A percentile compares a stretch with the other conserved stretches of the same genome.
Evolutionary conservation across 2,888 invertebrate species (phyloP).

Genomic region (Camponotus fellah): DNA sequence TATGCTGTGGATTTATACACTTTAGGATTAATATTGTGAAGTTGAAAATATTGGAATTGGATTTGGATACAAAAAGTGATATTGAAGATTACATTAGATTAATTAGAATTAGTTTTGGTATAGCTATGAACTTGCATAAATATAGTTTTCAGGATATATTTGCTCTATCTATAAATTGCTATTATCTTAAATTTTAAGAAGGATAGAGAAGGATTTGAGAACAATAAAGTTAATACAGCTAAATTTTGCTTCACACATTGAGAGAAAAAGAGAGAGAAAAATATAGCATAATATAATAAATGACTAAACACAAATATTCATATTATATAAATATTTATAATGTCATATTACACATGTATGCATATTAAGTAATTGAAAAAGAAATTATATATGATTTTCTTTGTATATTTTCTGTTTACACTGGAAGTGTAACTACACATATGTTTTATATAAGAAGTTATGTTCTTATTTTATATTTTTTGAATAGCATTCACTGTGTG

Average conservation of each 20-base stretch:
- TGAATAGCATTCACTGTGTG: conserved; percentile 36
- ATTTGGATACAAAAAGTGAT: neutral
- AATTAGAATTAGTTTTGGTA: conserved; percentile 32
- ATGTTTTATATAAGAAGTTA: conserved; percentile 40
- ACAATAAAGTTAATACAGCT: conserved; percentile 37
- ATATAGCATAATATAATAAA: conserved; percentile 21
- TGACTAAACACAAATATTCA: conserved; percentile 21
- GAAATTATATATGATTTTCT: conserved; percentile 15
- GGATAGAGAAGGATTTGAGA: conserved; percentile 36
- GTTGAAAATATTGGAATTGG: conserved; percentile 38
- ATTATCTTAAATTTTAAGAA: conserved; percentile 32
- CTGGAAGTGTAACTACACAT: neutral
- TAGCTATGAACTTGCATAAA: conserved; percentile 5
- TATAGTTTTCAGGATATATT: conserved; percentile 20
- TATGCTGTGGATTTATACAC: conserved; percentile 36
- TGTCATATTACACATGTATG: neutral
- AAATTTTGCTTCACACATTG: conserved; percentile 25
- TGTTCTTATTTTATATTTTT: conserved; percentile 16
- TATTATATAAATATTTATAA: conserved; percentile 38
- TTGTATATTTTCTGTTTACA: conserved; percentile 45
- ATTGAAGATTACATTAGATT: conserved; percentile 31
- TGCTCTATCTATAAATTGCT: conserved; percentile 33
- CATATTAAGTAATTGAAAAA: conserved; percentile 28
- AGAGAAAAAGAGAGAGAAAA: neutral
- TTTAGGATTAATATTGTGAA: conserved; percentile 10